phyloP scores from a whole-genome alignment of 2,113 vertebrate genomes.

The Progne subis region DNA sequence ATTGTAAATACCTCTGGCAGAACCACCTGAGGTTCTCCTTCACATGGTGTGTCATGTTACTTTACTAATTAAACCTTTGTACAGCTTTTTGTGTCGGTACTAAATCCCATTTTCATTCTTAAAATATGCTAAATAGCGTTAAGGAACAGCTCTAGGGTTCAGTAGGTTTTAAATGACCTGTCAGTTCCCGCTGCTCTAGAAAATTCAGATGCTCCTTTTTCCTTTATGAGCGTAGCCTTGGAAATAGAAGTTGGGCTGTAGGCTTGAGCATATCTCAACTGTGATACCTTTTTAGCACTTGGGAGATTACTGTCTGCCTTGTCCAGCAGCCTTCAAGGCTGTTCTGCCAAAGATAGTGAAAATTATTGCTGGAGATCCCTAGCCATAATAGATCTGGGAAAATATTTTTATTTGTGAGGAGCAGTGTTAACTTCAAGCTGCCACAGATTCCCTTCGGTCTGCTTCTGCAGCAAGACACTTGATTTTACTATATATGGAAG shows the following conservation, averaged over 20 bases:
- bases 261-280: not conserved
- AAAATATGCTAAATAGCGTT: not conserved
- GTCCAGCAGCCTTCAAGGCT: not conserved
- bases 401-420: not conserved
- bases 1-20: not conserved
- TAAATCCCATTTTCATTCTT: not conserved
- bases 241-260: not conserved
- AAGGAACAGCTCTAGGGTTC: not conserved
- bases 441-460: not conserved
- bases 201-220: not conserved
- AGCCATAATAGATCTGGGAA: not conserved
- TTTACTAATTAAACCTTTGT: not conserved
- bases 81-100: not conserved
- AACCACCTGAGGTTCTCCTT: not conserved
- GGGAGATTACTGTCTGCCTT: not conserved
- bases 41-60: not conserved
- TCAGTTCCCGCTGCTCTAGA: not conserved
- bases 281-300: not conserved
- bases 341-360: not conserved
- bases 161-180: not conserved
- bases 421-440: not conserved
- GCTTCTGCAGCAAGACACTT: not conserved
- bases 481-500: constrained; percentile 16
- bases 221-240: not conserved
- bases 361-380: not conserved